A percentile compares a stretch with the other conserved stretches of the same genome.
Conservation (phyloP, 2,797 vertebrate species). For the Geotrypetes seraphini region DNA sequence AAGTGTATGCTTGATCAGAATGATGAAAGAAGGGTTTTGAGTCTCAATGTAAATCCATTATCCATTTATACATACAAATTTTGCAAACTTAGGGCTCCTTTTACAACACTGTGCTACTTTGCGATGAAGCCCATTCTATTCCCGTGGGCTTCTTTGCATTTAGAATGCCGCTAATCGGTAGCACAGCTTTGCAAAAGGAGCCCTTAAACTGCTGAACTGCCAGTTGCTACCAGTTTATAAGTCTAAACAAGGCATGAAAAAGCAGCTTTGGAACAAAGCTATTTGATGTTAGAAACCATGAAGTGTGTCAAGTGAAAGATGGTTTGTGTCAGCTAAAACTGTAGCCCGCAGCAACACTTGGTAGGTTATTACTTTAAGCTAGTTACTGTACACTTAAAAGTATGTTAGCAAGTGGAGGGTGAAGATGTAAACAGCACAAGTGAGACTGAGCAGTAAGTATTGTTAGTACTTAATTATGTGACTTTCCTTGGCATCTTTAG, state of each 20-base stretch:
- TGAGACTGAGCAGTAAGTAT: conserved; percentile 31
- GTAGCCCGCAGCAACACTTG: conserved; percentile 40
- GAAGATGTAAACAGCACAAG: conserved; percentile 35
- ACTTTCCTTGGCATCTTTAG: not conserved
- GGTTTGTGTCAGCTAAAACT: conserved; percentile 46
- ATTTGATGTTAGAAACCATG: conserved; percentile 28
- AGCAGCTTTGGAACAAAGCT: conserved; percentile 21
- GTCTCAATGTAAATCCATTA: no score
- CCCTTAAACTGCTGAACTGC: no score
- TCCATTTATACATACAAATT: no score
- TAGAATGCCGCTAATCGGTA: no score
- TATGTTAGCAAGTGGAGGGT: conserved; percentile 28
- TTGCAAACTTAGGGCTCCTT: no score
- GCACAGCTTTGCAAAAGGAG: no score
- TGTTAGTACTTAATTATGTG: conserved; percentile 25
- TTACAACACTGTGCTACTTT: no score
- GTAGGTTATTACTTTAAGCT: conserved; percentile 53
- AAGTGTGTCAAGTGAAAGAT: conserved; percentile 41
- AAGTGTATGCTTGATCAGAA: no score
- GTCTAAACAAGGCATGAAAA: conserved; percentile 4
- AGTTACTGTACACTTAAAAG: conserved; percentile 49
- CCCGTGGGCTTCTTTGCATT: no score
- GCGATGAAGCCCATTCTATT: no score
- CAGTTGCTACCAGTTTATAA: conserved; percentile 18
- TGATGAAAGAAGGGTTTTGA: no score